Evolutionary conservation across 2,797 vertebrate species (phyloP), one percentile per base, ranked within the genome.

Genomic region (Clarias pachynema): DNA sequence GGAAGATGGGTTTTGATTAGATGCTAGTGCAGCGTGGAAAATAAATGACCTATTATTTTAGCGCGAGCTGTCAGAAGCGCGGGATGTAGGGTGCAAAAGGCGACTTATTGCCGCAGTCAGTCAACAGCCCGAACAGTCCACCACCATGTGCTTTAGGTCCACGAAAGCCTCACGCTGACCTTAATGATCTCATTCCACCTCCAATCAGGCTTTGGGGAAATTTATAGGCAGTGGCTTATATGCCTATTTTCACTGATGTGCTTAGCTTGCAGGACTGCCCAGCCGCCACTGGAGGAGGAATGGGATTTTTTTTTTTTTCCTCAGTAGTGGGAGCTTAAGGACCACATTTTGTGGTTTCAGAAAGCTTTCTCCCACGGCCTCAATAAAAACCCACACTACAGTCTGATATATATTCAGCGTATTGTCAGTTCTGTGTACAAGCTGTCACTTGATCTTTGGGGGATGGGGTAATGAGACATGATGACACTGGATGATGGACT

Each of bases 81-180:
- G 84, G 91, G 87, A 90, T 75, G 87, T 65, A 89, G 89, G 84
- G 87, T 90, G 92, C 91, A 88, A 83, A 84, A 62, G 86, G 89
- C 93, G 93, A 95, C 91, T 94, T 95, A 95, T 92, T 92, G 92
- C 89, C 86, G 93, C 91, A 95, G 93, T 94, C 93, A 92, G 92
- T 94, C 93, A 94, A 91, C 90, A 91, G 89, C 89, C 91, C 86
- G 89, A 93, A 93, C 94, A 93, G 91, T 95, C 92, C 92, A 94
- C 94, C 94, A 94, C 91, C 86, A 88, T 75, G 85, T 79, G 90
- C 90, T 92, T 93, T 90, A 92, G 85, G 85, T 89, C 86, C 79
- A 85, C 83, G 85, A 88, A 75, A 83, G 86, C 87, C 87, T 79
- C 82, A 75, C 85, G 63, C 85, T 91, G 87, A 91, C 89, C 91